Percentiles rank a stretch among this genome's conserved stretches.
phyloP scores from a whole-genome alignment of 2,797 vertebrate genomes.

The Pseudochirops corinnae region DNA sequence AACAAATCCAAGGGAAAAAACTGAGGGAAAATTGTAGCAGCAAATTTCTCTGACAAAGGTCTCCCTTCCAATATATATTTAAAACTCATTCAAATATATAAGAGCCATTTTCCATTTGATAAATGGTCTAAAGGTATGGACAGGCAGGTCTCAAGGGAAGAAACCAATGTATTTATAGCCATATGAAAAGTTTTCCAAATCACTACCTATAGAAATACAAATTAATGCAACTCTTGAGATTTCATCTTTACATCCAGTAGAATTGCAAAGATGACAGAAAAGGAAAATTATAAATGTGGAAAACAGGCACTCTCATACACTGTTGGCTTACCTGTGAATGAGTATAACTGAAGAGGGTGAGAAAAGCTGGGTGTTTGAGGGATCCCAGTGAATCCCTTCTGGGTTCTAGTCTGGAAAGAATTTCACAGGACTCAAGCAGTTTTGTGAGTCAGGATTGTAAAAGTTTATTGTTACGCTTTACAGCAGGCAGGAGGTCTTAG shows the following conservation, averaged over 20 bases:
- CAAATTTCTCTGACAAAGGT: neutral
- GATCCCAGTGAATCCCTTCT: too few relatives aligned
- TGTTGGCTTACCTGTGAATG: neutral
- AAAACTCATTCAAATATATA: neutral
- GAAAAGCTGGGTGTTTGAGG: too few relatives aligned
- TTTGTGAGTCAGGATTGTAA: too few relatives aligned
- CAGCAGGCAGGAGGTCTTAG: too few relatives aligned
- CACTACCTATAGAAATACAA: neutral
- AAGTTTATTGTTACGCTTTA: too few relatives aligned
- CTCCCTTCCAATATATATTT: neutral
- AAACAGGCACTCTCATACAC: neutral
- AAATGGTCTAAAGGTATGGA: neutral
- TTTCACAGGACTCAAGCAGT: too few relatives aligned
- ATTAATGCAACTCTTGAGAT: neutral
- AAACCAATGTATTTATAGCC: neutral
- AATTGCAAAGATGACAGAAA: neutral
- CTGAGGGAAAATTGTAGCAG: neutral
- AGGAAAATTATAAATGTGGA: neutral
- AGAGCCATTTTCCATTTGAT: neutral
- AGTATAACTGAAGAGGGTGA: neutral
- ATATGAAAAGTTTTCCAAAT: neutral
- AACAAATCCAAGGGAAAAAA: neutral
- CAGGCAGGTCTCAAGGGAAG: neutral
- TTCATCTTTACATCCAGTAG: neutral
- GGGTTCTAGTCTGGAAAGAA: too few relatives aligned